A percentile compares a stretch with the other conserved stretches of the same genome.
These are phyloP conservation scores for Troides oblongomaculatus DNA, from an alignment of 2,888 invertebrate genomes.

Conservation along the genomic window DNA sequence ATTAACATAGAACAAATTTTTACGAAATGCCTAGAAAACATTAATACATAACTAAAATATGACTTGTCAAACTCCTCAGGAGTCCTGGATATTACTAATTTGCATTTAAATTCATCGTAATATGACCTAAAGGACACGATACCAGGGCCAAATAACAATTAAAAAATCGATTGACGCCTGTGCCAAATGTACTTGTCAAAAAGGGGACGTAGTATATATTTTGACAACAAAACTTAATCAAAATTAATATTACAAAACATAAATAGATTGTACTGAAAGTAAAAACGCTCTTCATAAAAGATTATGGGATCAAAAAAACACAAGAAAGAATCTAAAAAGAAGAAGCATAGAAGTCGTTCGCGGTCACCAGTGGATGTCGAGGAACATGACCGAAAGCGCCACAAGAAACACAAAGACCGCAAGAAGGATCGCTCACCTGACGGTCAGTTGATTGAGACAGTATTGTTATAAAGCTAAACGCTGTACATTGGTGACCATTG, in stretches of 20 bases:
- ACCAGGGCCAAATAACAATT: not conserved
- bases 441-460: slow-evolving; percentile 66
- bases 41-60: too few species aligned
- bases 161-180: slow-evolving; percentile 12
- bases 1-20: too few species aligned
- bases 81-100: too few species aligned
- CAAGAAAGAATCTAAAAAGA: slow-evolving; percentile 84
- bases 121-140: not conserved
- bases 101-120: not conserved
- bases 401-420: slow-evolving; percentile 79
- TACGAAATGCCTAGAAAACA: too few species aligned
- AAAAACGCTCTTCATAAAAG: slow-evolving; percentile 4
- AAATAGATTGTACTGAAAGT: not conserved
- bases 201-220: not conserved
- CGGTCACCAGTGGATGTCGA: slow-evolving; percentile 78
- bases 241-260: not conserved
- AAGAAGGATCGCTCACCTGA: slow-evolving; percentile 78
- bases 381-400: slow-evolving; percentile 77
- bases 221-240: not conserved
- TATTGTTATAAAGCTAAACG: slow-evolving; percentile 40
- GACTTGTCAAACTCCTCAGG: too few species aligned
- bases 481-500: slow-evolving; percentile 54
- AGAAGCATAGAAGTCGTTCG: slow-evolving; percentile 82
- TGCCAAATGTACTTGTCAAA: not conserved
- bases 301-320: slow-evolving; percentile 87